These are phyloP conservation scores for Hassar affinis DNA, from an alignment of 2,113 vertebrate genomes.

Conservation along the genomic window DNA sequence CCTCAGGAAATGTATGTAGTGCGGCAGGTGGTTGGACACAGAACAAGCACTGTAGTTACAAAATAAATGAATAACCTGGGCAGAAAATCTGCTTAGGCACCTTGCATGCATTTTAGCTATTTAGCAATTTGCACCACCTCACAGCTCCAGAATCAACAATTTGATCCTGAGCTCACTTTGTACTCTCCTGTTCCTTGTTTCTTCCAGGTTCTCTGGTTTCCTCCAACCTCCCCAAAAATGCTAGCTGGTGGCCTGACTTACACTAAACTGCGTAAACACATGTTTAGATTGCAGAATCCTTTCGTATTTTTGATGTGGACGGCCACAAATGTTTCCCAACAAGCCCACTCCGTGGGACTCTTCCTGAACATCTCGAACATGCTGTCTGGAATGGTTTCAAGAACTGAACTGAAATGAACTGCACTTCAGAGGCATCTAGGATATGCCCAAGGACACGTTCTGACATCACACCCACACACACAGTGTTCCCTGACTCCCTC, in stretches of 20 bases:
- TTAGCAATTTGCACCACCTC: background rate
- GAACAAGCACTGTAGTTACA: background rate
- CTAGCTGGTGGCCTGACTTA: background rate
- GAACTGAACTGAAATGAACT: background rate
- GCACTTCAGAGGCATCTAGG: background rate
- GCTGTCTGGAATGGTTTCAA: slow-evolving; percentile 34
- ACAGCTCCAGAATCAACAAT: background rate
- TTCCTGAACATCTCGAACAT: background rate
- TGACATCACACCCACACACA: slow-evolving; percentile 22
- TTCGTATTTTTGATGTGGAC: background rate
- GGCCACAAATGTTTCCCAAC: background rate
- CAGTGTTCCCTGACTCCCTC: slow-evolving; percentile 28
- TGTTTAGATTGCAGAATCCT: background rate
- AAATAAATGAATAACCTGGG: background rate
- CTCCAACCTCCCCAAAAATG: background rate
- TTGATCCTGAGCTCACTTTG: background rate
- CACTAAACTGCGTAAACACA: background rate
- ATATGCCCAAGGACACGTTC: slow-evolving; percentile 2
- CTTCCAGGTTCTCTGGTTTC: background rate
- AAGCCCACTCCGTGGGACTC: slow-evolving; percentile 4
- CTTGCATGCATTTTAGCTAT: background rate
- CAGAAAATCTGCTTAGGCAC: background rate
- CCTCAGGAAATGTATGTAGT: background rate
- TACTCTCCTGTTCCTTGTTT: background rate
- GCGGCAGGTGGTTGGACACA: background rate